Conservation (phyloP, 2,888 invertebrate genomes). For the Callinectes sapidus region DNA sequence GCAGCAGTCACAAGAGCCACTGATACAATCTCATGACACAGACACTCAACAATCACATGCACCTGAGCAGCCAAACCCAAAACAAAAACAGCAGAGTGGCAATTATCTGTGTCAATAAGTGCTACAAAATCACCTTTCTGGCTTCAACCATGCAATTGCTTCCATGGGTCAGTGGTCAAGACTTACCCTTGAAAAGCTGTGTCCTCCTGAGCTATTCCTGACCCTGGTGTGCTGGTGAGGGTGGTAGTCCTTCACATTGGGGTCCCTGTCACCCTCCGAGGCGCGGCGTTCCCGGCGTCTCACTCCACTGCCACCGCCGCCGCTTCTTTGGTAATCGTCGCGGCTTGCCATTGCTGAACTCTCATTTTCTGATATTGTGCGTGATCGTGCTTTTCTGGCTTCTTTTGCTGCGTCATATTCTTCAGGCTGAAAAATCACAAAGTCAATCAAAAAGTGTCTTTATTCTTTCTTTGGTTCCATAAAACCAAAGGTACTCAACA, state of each 20-base stretch:
- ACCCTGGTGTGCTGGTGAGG: slow-evolving; percentile 42
- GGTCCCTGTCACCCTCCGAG: slow-evolving; percentile 70
- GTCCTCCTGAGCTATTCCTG: slow-evolving; percentile 59
- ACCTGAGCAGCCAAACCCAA: too few relatives aligned
- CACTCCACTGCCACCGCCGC: not conserved
- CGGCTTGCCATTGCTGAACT: slow-evolving; percentile 3
- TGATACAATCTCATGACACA: too few relatives aligned
- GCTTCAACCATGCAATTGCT: not conserved
- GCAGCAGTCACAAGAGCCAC: too few relatives aligned
- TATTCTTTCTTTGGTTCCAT: not conserved
- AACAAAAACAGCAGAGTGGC: too few relatives aligned
- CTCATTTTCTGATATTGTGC: slow-evolving; percentile 69
- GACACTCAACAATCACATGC: too few relatives aligned
- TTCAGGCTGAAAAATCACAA: slow-evolving; percentile 57
- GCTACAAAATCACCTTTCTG: too few relatives aligned
- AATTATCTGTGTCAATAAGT: too few relatives aligned
- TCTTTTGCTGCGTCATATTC: slow-evolving; percentile 70
- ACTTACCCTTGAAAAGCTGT: slow-evolving; percentile 49
- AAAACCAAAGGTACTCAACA: not conserved
- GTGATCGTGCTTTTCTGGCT: slow-evolving; percentile 66
- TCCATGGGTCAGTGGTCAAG: not conserved
- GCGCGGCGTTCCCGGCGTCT: slow-evolving; percentile 62
- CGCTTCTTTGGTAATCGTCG: slow-evolving; percentile 41
- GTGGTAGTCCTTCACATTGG: slow-evolving; percentile 22
- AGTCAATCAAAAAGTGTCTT: not conserved